Percentiles rank a stretch among this genome's conserved stretches.
These are phyloP conservation scores for Ornithoptera alexandrae DNA, from an alignment of 2,888 invertebrate species.

Conservation along the genomic window DNA sequence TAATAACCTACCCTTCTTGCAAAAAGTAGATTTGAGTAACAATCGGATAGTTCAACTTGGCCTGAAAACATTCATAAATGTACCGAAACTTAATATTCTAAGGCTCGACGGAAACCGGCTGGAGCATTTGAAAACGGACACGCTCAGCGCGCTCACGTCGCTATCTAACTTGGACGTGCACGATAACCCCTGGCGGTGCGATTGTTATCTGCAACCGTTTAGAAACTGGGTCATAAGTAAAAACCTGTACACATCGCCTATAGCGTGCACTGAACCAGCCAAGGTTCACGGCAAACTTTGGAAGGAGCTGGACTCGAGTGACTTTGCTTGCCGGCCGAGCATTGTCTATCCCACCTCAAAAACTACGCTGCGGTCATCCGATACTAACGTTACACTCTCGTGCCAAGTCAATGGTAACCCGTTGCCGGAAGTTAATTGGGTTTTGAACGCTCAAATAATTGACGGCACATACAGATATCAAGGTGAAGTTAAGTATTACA, in stretches of 20 bases:
- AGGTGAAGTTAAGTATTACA: slow-evolving; percentile 72
- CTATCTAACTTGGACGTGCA: slow-evolving; percentile 87
- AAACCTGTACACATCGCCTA: slow-evolving; percentile 87
- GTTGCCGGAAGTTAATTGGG: slow-evolving; percentile 87
- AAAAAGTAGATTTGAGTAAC: slow-evolving; percentile 87
- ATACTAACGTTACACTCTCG: slow-evolving; percentile 84
- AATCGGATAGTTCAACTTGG: slow-evolving; percentile 86
- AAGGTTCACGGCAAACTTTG: slow-evolving; percentile 85
- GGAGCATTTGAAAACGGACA: slow-evolving; percentile 82
- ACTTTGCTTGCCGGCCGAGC: slow-evolving; percentile 91
- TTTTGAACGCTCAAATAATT: slow-evolving; percentile 82
- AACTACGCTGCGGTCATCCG: slow-evolving; percentile 81
- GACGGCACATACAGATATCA: slow-evolving; percentile 75
- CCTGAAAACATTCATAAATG: slow-evolving; percentile 84
- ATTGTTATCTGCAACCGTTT: slow-evolving; percentile 89
- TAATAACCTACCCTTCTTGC: slow-evolving; percentile 85
- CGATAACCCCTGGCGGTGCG: slow-evolving; percentile 93
- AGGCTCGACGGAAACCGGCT: slow-evolving; percentile 87
- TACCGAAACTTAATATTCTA: slow-evolving; percentile 84
- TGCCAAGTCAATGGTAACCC: slow-evolving; percentile 89
- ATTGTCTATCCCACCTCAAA: slow-evolving; percentile 83
- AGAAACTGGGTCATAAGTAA: slow-evolving; percentile 87
- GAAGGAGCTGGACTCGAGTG: slow-evolving; percentile 84
- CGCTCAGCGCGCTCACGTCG: slow-evolving; percentile 82
- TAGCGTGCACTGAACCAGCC: slow-evolving; percentile 85